phyloP scores from a whole-genome alignment of 2,888 invertebrate genomes.

The Chymomyza caudatula region DNA sequence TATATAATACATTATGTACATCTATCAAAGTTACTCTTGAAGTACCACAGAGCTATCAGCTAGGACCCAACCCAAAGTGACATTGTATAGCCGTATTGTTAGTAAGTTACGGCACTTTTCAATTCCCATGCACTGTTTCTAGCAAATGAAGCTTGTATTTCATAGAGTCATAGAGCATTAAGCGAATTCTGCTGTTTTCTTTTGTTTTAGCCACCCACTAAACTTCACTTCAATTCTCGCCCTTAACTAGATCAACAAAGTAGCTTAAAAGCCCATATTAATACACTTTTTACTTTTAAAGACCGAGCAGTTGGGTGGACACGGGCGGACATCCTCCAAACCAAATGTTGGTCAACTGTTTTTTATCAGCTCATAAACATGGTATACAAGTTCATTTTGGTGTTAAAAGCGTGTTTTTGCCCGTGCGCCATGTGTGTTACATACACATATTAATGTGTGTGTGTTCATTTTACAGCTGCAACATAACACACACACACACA shows the following conservation, averaged over 20 bases:
- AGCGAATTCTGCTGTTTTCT: neutral
- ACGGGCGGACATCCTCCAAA: constrained; percentile 44
- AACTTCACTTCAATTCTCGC: neutral
- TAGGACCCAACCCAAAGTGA: too few species aligned
- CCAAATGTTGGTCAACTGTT: constrained; percentile 72
- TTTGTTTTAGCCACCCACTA: neutral
- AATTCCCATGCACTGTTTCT: too few species aligned
- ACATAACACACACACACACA: constrained; percentile 19
- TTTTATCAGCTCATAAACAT: constrained; percentile 74
- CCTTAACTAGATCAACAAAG: neutral
- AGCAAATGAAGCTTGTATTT: too few species aligned
- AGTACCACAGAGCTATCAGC: too few species aligned
- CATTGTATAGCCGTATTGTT: too few species aligned
- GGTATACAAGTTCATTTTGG: constrained; percentile 67
- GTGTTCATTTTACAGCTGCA: constrained; percentile 58
- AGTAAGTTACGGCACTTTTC: too few species aligned
- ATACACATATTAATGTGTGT: constrained; percentile 1
- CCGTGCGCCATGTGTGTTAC: constrained; percentile 31
- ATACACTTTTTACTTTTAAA: neutral
- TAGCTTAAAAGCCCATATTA: neutral
- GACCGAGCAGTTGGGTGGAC: neutral
- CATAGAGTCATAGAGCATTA: too few species aligned
- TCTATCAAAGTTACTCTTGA: too few species aligned
- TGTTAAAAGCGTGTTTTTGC: constrained; percentile 65
- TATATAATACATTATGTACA: too few species aligned